Conservation (phyloP, 1,140 invertebrate species). For the Chionoecetes opilio region DNA sequence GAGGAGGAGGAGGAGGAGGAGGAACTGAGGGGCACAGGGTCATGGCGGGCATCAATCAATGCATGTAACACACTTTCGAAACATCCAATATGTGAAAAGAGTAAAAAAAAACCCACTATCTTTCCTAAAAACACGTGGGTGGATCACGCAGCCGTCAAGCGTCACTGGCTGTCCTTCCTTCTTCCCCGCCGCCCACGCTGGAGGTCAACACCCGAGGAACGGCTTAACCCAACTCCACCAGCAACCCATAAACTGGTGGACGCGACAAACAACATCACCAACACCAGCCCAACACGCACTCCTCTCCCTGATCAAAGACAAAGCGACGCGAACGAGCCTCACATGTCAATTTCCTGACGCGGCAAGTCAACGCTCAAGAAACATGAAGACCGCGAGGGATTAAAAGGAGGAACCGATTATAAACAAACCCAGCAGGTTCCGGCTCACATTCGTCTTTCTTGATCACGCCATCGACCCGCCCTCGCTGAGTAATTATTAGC, state of each 20-base stretch:
- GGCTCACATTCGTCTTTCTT: too few species aligned
- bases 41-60: neutral
- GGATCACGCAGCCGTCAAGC: neutral
- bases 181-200: neutral
- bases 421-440: neutral
- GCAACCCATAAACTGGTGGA: slow-evolving; percentile 3
- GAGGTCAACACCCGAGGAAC: slow-evolving; percentile 23
- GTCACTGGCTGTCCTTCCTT: neutral
- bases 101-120: neutral
- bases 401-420: neutral
- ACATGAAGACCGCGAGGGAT: neutral
- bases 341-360: slow-evolving; percentile 9
- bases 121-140: neutral
- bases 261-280: neutral
- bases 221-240: neutral
- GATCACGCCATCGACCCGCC: neutral
- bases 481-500: neutral
- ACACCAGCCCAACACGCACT: neutral
- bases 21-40: neutral
- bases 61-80: neutral
- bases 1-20: neutral
- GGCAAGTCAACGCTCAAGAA: neutral
- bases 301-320: neutral
- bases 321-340: neutral
- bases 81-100: slow-evolving; percentile 7